Percentiles rank a stretch among this genome's conserved stretches.
Evolutionary conservation across 1,140 invertebrate genomes (phyloP).

Genomic region (Thalassaphorura encarpata): DNA sequence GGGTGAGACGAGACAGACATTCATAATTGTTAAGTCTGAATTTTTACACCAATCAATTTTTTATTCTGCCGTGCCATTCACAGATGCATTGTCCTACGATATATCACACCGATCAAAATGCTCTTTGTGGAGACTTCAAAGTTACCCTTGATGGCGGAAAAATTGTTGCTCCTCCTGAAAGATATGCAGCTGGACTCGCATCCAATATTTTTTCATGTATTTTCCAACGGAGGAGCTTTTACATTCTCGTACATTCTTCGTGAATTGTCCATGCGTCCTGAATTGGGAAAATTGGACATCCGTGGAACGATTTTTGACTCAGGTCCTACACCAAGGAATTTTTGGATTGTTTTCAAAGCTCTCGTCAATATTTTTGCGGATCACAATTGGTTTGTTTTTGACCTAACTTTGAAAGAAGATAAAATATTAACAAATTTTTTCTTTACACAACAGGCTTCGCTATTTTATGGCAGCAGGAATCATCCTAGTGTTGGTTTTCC

Average conservation of each 20-base stretch:
- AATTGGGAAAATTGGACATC: conserved; percentile 45
- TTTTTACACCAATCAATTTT: background rate
- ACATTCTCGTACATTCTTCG: conserved; percentile 54
- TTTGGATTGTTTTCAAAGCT: conserved; percentile 48
- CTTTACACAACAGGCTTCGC: conserved; percentile 11
- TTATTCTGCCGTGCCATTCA: background rate
- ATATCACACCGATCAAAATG: conserved; percentile 56
- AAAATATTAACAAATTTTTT: background rate
- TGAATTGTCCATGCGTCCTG: conserved; percentile 41
- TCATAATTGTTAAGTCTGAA: no score
- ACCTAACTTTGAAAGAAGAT: conserved; percentile 5
- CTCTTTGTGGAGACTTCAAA: conserved; percentile 53
- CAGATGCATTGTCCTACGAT: conserved; percentile 62
- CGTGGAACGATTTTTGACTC: conserved; percentile 67
- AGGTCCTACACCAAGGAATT: conserved; percentile 52
- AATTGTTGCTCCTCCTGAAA: conserved; percentile 53
- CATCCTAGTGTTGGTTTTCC: conserved; percentile 17
- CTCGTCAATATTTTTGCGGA: conserved; percentile 47
- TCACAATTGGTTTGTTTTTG: conserved; percentile 29
- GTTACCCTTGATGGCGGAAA: conserved; percentile 50
- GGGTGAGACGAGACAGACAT: conserved; percentile 44
- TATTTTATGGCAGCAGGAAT: conserved; percentile 6
- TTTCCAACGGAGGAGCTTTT: conserved; percentile 66
- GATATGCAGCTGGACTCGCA: conserved; percentile 57
- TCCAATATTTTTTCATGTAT: conserved; percentile 66